phyloP scores from a whole-genome alignment of 2,888 invertebrate genomes.

The Mesorhabditis spiculigera region DNA sequence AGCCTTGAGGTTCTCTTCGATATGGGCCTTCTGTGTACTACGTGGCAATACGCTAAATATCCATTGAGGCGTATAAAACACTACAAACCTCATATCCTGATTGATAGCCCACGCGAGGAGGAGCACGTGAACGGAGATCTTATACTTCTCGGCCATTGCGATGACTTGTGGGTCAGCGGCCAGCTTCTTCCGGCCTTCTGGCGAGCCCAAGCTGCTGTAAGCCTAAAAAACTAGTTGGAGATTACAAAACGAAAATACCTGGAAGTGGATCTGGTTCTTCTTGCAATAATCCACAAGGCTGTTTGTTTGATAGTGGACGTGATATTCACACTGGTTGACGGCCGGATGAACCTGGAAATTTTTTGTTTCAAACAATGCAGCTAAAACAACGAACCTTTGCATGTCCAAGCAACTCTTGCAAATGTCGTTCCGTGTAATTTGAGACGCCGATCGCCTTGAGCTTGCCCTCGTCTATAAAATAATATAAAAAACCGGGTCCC shows the following conservation, averaged over 20 bases:
- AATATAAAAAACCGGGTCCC: constrained; percentile 2
- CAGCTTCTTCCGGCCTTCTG: constrained; percentile 29
- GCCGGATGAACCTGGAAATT: constrained; percentile 66
- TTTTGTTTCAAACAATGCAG: too few species aligned
- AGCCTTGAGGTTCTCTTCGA: constrained; percentile 27
- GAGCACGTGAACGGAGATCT: constrained; percentile 32
- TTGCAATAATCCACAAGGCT: constrained; percentile 70
- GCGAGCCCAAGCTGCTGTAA: constrained; percentile 65
- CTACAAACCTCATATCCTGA: constrained; percentile 8
- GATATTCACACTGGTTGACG: constrained; percentile 72
- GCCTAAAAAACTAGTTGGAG: constrained; percentile 67
- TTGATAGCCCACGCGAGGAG: constrained; percentile 45
- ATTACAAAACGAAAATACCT: constrained; percentile 58
- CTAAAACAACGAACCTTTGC: constrained; percentile 58
- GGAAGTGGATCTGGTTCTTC: constrained; percentile 70
- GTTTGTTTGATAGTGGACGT: constrained; percentile 72
- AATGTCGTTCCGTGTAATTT: constrained; percentile 73
- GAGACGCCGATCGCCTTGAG: constrained; percentile 76
- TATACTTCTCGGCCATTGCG: constrained; percentile 38
- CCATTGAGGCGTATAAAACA: constrained; percentile 34
- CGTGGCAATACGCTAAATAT: constrained; percentile 48
- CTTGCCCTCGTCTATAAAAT: constrained; percentile 42
- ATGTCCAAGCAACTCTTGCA: constrained; percentile 67
- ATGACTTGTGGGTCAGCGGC: constrained; percentile 28
- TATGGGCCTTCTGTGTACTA: constrained; percentile 29